Conservation (phyloP, 2,797 vertebrate species). For the Epinephelus malabaricus region DNA sequence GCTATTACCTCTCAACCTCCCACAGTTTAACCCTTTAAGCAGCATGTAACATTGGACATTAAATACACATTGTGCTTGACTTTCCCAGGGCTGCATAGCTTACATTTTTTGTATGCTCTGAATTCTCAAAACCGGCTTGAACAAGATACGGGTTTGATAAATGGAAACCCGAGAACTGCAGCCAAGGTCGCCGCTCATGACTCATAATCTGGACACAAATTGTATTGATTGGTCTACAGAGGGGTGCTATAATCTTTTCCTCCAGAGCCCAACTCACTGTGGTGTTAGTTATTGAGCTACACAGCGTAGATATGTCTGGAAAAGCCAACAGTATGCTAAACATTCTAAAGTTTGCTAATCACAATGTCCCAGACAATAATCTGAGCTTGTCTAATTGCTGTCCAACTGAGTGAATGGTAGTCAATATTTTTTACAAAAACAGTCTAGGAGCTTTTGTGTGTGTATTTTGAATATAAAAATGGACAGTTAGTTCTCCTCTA, state of each 20-base stretch:
- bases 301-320: not conserved
- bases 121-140: not conserved
- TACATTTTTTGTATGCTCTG: not conserved
- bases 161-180: slow-evolving; percentile 6
- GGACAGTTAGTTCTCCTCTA: slow-evolving; percentile 27
- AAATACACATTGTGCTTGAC: slow-evolving; percentile 12
- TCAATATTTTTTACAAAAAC: not conserved
- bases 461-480: not conserved
- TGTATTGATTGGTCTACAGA: slow-evolving; percentile 44
- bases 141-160: slow-evolving; percentile 6
- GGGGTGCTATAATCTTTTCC: slow-evolving; percentile 13
- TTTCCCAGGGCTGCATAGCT: not conserved
- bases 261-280: slow-evolving; percentile 3
- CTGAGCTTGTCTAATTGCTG: not conserved
- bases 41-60: slow-evolving; percentile 13
- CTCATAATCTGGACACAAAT: slow-evolving; percentile 25
- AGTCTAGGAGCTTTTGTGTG: not conserved
- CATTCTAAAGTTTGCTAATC: not conserved
- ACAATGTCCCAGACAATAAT: not conserved
- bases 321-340: not conserved
- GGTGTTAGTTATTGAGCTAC: slow-evolving; percentile 5
- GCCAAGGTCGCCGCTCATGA: slow-evolving; percentile 4
- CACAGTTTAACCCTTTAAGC: slow-evolving; percentile 39
- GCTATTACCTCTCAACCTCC: slow-evolving; percentile 31
- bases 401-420: not conserved